Base-by-base conservation (phyloP, 2,113 vertebrate species). In the Platysteira castanea region DNA sequence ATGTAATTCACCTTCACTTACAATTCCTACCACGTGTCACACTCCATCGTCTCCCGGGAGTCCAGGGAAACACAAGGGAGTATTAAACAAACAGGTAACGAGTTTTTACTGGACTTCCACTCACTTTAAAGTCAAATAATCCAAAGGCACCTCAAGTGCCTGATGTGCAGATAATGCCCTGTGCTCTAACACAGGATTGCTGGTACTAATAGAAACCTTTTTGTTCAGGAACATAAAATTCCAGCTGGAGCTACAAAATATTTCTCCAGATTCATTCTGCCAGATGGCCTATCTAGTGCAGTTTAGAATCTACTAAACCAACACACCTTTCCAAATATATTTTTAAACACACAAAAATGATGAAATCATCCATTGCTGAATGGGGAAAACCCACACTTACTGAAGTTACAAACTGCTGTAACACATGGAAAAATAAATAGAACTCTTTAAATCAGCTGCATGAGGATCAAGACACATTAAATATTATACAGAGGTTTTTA, bases 361-460 rank as follows among this genome's bases (percentile, higher is more conserved):
- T 44, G 13, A 41, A 52, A 31, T 33, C 21, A 46, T 16, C 16
- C 19, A 30, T 3, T 37, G 50, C 6, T 44, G 28, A 59, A 24
- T 5, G 26, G 17, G 24, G 10, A 17, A 70, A 75, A 70, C 1
- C 2, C 7, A 69, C 61, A 15, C 16, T 63, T 22, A 20, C 0
- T 49, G 11, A 81, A 82, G 44, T 28, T 42, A 70, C 27, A 90
- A 61, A 47, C 15, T 8, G 7, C 14, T 20, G 15, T 2, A n/a
- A 15, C 1, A 7, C 0, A 6, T 17, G 35, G 24, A 6, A 6
- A 59, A 93, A 75, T 9, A 63, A 52, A 64, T 0, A 71, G 19
- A 52, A 12, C 2, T 35, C 50, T 69, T 69, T 33, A 0, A 46
- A 50, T 30, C 28, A 82, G 37, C 37, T 85, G 44, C 24, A 82